These are phyloP conservation scores for Catocala fraxini DNA, from an alignment of 2,888 invertebrate species.

Conservation along the genomic window DNA sequence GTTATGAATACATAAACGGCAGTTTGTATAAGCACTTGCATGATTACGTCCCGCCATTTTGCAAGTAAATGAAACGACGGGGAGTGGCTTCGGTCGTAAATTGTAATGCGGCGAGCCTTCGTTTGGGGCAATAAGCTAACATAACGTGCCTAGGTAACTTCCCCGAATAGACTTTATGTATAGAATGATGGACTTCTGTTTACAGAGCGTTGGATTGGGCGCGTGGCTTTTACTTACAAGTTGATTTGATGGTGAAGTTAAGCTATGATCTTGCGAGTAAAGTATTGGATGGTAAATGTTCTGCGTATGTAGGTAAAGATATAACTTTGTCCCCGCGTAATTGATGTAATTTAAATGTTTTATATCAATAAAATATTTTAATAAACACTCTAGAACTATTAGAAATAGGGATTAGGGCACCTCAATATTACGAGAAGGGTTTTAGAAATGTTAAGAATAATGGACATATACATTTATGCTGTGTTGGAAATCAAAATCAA, in stretches of 20 bases:
- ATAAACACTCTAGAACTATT: too few species aligned
- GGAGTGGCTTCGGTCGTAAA: slow-evolving; percentile 42
- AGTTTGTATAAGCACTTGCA: slow-evolving; percentile 21
- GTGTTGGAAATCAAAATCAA: too few species aligned
- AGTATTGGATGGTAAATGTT: not conserved
- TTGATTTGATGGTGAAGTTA: not conserved
- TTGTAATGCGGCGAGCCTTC: slow-evolving; percentile 28
- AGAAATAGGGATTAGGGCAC: too few species aligned
- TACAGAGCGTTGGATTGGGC: not conserved
- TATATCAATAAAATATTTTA: too few species aligned
- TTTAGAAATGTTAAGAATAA: too few species aligned
- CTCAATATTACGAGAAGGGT: too few species aligned
- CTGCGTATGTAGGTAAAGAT: too few species aligned
- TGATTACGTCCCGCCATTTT: slow-evolving; percentile 35
- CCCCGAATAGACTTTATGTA: slow-evolving; percentile 1
- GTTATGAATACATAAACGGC: not conserved
- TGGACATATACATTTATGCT: too few species aligned
- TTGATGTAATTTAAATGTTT: too few species aligned
- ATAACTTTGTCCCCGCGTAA: too few species aligned
- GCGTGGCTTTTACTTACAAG: not conserved
- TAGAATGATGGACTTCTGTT: slow-evolving; percentile 1
- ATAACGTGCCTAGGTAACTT: slow-evolving; percentile 16
- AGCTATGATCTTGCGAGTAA: not conserved
- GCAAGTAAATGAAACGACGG: slow-evolving; percentile 21
- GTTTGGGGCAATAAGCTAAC: slow-evolving; percentile 34